Base-by-base conservation (phyloP, 2,888 invertebrate species). In the Exocentrus adspersus region DNA sequence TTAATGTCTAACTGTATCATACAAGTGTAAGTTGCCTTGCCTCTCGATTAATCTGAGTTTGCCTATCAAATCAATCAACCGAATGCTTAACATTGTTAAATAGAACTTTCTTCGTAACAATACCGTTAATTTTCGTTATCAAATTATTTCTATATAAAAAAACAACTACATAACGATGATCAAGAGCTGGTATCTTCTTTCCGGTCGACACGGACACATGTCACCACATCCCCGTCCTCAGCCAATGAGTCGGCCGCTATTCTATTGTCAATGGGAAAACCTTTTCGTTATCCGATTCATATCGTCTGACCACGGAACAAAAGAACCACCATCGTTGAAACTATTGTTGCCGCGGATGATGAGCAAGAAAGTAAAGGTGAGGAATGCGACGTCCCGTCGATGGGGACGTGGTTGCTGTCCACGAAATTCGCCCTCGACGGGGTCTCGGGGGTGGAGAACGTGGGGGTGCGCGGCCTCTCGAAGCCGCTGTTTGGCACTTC, bases 401-500 rank as follows among this genome's bases (percentile, higher is more conserved):
- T 72, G 21, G 78, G 76, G 30, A 77, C 77, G 64, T 77, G 74
- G 67, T 79, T 81, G 62, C 71, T 76, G 58, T 75, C 69, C 42
- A 66, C 64, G 61, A 66, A 66, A 60, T 69, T 69, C 56, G 62
- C 66, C 50, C 66, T 69, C 10, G 68, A 65, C 14, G 68, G 70
- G 28, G 68, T 66, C 52, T 70, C 70, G 9, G 59, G 56, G 2
- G 70, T 70, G 12, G 68, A 67, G 58, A 59, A 60, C n/a, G 61
- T 57, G 2, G 51, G 41, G 30, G 62, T 59, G 28, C 63, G 61
- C 7, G 68, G 60, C 43, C 74, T 74, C 50, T 79, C 79, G 14
- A 77, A 65, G 37, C 81, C 79, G 62, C 75, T 80, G 73, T 81
- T 82, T 17, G 79, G 77, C 30, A 79, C 61, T 28, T 87, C 88